These are phyloP conservation scores for Coptotermes formosanus DNA, from an alignment of 1,140 invertebrate species.

Conservation along the genomic window DNA sequence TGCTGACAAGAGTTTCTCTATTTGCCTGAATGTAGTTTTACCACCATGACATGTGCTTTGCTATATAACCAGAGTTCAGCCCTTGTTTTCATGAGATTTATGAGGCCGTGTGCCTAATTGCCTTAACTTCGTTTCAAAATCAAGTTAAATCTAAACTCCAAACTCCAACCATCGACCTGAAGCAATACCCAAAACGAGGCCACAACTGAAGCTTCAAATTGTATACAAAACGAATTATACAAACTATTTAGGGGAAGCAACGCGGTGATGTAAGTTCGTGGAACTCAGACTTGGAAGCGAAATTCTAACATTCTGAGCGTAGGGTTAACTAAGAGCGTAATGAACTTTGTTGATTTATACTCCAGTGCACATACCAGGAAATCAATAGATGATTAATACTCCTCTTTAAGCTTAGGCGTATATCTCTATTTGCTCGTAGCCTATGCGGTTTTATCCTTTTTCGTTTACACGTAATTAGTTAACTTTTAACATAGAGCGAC, in stretches of 20 bases:
- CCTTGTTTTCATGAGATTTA: background rate
- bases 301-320: background rate
- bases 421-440: too few relatives aligned
- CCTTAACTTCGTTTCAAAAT: constrained; percentile 1
- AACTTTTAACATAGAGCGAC: too few relatives aligned
- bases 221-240: constrained; percentile 3
- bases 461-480: too few relatives aligned
- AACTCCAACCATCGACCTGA: background rate
- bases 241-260: background rate
- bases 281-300: background rate
- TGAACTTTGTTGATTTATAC: too few relatives aligned
- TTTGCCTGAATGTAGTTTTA: background rate
- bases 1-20: background rate
- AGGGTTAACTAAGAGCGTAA: background rate
- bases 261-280: background rate
- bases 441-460: too few relatives aligned
- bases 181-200: background rate
- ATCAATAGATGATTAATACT: too few relatives aligned
- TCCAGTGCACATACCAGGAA: too few relatives aligned
- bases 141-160: constrained; percentile 1
- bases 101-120: background rate
- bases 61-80: background rate
- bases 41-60: background rate
- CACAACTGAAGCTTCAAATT: background rate
- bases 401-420: too few relatives aligned